Evolutionary conservation across 2,888 invertebrate genomes (phyloP), one percentile per base, ranked within the genome.

Genomic region (Rotaria macrura): DNA sequence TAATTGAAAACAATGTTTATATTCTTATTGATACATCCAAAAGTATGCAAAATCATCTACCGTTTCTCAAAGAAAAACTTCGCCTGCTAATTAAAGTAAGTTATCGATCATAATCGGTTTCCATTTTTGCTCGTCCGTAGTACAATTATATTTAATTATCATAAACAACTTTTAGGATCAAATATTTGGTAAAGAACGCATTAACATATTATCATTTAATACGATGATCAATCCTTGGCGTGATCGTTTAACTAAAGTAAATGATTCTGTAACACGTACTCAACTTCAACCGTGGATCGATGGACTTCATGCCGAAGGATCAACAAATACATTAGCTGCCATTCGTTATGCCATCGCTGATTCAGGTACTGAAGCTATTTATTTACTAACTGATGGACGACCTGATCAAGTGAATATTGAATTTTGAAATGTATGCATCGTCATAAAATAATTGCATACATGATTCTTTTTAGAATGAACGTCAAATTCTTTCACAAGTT

Each of bases 31-130:
- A 91, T 87, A 90, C 89, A 17, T 91, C 91, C 55, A 88, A 89
- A 47, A 90, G 90, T 29, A 91, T 91, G 91, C 88, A 89, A 83
- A 89, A 90, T 55, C 89, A 89, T 87, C 88, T 91, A 14, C 89
- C 89, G 87, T 91, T 90, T 88, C 89, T 91, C 84, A 91, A 90
- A 87, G 90, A 91, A 84, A 90, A 90, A 87, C 88, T 91, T n/a
- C 90, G 89, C 87, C 87, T 89, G n/a, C 88, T 91, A 25, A 90
- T 91, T 88, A 90, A 90, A 89, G 90, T 90, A 85, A n/a, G n/a
- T n/a, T n/a, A n/a, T n/a, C n/a, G n/a, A n/a, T n/a, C n/a, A n/a
- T n/a, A n/a, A n/a, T n/a, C n/a, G n/a, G n/a, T n/a, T n/a, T n/a
- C n/a, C n/a, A n/a, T n/a, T n/a, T n/a, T n/a, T n/a, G n/a, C n/a